These are phyloP conservation scores for Diplazon laetatorius DNA, from an alignment of 2,888 invertebrate species.

Conservation along the genomic window DNA sequence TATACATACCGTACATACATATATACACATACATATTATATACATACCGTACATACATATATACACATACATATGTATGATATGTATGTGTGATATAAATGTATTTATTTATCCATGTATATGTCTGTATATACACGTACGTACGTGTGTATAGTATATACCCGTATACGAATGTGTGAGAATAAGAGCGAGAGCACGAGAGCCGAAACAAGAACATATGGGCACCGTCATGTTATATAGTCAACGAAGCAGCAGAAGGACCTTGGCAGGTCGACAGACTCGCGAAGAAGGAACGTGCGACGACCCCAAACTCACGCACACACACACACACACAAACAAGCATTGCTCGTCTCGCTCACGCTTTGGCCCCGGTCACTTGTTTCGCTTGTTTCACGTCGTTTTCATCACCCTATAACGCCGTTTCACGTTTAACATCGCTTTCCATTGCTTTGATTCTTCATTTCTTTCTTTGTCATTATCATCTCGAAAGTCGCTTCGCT, in stretches of 20 bases:
- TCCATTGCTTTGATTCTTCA: too few species aligned
- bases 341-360: constrained; percentile 40
- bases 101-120: too few species aligned
- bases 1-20: too few species aligned
- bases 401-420: too few species aligned
- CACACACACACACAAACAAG: constrained; percentile 27
- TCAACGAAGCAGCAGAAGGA: constrained; percentile 69
- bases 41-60: too few species aligned
- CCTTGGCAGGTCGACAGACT: constrained; percentile 80
- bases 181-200: constrained; percentile 23
- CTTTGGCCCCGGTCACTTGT: constrained; percentile 17
- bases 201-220: constrained; percentile 58
- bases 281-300: constrained; percentile 79
- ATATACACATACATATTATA: too few species aligned
- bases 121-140: neutral
- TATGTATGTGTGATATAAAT: too few species aligned
- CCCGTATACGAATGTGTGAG: too few species aligned
- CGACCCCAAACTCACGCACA: constrained; percentile 75
- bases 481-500: too few species aligned
- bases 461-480: too few species aligned
- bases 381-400: too few species aligned
- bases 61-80: neutral
- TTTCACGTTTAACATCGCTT: too few species aligned
- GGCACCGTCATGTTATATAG: constrained; percentile 47
- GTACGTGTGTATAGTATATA: neutral